Percentiles rank a stretch among this genome's conserved stretches.
Evolutionary conservation across 2,113 vertebrate species (phyloP).

Genomic region (Labeo catla): DNA sequence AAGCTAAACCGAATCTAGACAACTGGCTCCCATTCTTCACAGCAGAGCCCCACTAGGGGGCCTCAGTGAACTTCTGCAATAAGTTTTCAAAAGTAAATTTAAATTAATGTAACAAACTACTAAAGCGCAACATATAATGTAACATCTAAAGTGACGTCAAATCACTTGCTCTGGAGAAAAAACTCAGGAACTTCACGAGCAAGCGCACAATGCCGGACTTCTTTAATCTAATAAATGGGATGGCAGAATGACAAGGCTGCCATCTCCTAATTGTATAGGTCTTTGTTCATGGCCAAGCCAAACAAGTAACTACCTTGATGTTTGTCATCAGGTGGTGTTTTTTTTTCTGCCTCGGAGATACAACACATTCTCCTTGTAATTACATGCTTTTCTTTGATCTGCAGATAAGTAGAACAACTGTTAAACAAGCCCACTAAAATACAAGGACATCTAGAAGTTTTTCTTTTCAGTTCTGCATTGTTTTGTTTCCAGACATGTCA

Average conservation of each 20-base stretch:
- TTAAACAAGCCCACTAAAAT: background rate
- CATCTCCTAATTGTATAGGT: background rate
- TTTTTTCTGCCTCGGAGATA: background rate
- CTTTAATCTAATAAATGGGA: background rate
- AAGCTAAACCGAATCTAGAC: background rate
- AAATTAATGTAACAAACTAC: background rate
- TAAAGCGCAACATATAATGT: background rate
- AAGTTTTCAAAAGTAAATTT: background rate
- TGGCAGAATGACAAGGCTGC: constrained; percentile 20
- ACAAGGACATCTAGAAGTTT: background rate
- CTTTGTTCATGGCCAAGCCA: constrained; percentile 1
- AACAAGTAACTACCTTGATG: constrained; percentile 8
- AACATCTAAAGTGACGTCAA: background rate
- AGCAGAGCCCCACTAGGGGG: background rate
- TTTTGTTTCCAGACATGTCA: background rate
- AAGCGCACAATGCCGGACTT: background rate
- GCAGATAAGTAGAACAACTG: background rate
- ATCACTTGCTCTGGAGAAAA: background rate
- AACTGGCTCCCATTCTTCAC: background rate
- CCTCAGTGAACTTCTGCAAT: background rate
- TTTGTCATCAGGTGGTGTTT: background rate
- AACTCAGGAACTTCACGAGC: background rate
- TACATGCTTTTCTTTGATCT: background rate
- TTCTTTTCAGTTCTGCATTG: background rate
- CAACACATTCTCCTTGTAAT: background rate